These are phyloP conservation scores for Platysteira castanea DNA, from an alignment of 2,113 vertebrate species.

Conservation along the genomic window DNA sequence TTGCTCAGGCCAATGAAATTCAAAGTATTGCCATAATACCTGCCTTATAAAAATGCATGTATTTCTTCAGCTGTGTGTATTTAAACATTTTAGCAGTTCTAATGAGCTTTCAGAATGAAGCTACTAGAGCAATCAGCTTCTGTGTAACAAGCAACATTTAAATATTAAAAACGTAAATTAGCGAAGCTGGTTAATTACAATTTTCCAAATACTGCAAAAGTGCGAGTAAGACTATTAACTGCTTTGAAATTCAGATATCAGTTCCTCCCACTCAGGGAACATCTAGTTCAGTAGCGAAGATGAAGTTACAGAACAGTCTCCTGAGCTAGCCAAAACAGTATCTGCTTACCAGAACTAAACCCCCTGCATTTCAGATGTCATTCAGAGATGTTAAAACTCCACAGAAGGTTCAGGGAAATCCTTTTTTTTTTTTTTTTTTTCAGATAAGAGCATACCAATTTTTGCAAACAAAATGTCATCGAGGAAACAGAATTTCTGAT, in stretches of 20 bases:
- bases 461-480: background rate
- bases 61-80: slow-evolving; percentile 65
- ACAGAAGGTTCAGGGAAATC: background rate
- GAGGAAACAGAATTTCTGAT: background rate
- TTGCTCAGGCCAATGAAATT: slow-evolving; percentile 39
- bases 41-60: slow-evolving; percentile 66
- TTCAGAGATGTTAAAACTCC: background rate
- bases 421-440: too few relatives aligned
- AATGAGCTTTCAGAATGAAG: slow-evolving; percentile 63
- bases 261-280: slow-evolving; percentile 55
- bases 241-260: slow-evolving; percentile 67
- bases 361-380: background rate
- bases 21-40: slow-evolving; percentile 38
- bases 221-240: slow-evolving; percentile 47
- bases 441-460: background rate
- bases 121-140: slow-evolving; percentile 62
- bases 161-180: slow-evolving; percentile 67
- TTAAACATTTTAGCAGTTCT: slow-evolving; percentile 61
- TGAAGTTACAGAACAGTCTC: slow-evolving; percentile 65
- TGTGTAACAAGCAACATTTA: slow-evolving; percentile 65
- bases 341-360: slow-evolving; percentile 15
- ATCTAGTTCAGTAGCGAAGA: slow-evolving; percentile 7
- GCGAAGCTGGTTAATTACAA: slow-evolving; percentile 59
- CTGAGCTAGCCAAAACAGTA: slow-evolving; percentile 62
- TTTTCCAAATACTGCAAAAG: slow-evolving; percentile 53